Percentiles rank a stretch among this genome's conserved stretches.
Conservation (phyloP, 2,797 vertebrate genomes). For the Oreochromis mossambicus region DNA sequence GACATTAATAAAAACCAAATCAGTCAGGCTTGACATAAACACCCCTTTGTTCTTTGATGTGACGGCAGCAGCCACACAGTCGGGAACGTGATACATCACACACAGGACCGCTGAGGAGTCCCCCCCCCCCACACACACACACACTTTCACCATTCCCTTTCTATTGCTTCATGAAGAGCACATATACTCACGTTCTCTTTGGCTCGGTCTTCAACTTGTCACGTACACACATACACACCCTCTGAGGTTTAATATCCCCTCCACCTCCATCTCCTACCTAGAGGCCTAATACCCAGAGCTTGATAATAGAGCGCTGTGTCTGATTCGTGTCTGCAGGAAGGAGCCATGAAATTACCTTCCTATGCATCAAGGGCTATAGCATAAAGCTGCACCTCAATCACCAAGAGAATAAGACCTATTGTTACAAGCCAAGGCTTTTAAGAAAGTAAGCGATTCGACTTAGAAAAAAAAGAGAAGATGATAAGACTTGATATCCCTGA, state of each 20-base stretch:
- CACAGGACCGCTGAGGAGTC: not conserved
- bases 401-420: slow-evolving; percentile 63
- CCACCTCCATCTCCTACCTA: slow-evolving; percentile 45
- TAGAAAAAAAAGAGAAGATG: slow-evolving; percentile 29
- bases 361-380: slow-evolving; percentile 51
- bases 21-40: slow-evolving; percentile 75
- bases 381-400: slow-evolving; percentile 65
- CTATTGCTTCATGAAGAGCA: slow-evolving; percentile 28
- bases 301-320: slow-evolving; percentile 70
- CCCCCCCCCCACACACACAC: not conserved
- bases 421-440: slow-evolving; percentile 49
- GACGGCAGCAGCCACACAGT: slow-evolving; percentile 56
- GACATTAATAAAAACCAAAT: slow-evolving; percentile 77
- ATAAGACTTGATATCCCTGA: slow-evolving; percentile 58
- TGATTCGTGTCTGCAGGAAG: slow-evolving; percentile 70
- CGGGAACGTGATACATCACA: slow-evolving; percentile 53
- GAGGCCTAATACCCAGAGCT: slow-evolving; percentile 57
- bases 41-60: slow-evolving; percentile 77
- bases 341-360: slow-evolving; percentile 74
- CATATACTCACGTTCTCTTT: slow-evolving; percentile 33
- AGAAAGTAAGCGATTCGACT: slow-evolving; percentile 60
- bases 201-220: slow-evolving; percentile 12
- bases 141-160: not conserved
- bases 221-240: slow-evolving; percentile 33
- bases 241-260: slow-evolving; percentile 54